Evolutionary conservation across 2,888 invertebrate species (phyloP).

Genomic region (Marronus borbonicus): DNA sequence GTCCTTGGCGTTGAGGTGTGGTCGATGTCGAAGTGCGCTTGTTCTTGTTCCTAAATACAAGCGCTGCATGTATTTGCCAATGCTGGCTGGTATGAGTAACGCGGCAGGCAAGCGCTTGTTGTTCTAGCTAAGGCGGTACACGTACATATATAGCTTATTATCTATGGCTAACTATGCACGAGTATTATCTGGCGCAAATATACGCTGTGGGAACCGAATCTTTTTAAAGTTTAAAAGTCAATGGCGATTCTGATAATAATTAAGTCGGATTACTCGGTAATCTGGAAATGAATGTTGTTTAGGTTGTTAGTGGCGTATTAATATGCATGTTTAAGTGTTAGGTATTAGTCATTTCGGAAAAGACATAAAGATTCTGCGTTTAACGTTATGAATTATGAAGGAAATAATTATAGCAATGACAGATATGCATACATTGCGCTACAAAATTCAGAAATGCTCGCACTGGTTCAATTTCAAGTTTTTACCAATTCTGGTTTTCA

Average conservation of each 20-base stretch:
- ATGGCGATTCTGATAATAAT: slow-evolving; percentile 5
- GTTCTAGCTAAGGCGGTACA: not conserved
- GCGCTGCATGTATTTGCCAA: not conserved
- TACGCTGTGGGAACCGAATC: slow-evolving; percentile 26
- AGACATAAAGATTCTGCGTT: too few relatives aligned
- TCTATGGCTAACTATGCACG: too few relatives aligned
- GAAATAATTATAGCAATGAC: too few relatives aligned
- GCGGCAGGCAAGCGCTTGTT: not conserved
- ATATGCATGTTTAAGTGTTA: not conserved
- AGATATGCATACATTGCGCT: too few relatives aligned
- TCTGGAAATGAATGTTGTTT: not conserved
- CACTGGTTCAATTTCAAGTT: too few relatives aligned
- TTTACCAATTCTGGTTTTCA: too few relatives aligned
- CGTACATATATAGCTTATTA: not conserved
- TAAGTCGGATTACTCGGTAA: not conserved
- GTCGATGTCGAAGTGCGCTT: slow-evolving; percentile 13
- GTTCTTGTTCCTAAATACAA: not conserved
- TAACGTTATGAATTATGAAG: too few relatives aligned
- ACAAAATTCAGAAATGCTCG: too few relatives aligned
- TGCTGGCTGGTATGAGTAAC: slow-evolving; percentile 20
- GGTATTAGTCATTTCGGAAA: not conserved
- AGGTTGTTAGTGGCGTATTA: not conserved
- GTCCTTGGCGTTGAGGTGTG: slow-evolving; percentile 37
- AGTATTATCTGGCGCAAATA: not conserved
- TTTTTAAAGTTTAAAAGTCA: slow-evolving; percentile 46